phyloP scores from a whole-genome alignment of 2,797 vertebrate species.

The Hozukius guyotensis region DNA sequence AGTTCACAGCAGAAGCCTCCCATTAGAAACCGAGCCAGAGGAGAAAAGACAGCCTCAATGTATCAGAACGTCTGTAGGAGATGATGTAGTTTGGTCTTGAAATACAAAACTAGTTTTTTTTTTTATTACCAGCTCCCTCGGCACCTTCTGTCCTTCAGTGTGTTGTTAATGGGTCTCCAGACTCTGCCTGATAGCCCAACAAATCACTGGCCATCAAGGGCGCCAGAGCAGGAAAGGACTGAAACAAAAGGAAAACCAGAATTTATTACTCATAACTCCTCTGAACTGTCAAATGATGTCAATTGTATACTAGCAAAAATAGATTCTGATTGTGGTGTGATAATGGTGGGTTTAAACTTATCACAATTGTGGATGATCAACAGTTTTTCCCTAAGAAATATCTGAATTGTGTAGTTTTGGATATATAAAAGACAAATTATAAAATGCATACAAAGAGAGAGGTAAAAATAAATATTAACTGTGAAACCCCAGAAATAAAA shows the following conservation, averaged over 20 bases:
- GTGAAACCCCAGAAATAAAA: neutral
- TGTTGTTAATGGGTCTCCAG: constrained; percentile 8
- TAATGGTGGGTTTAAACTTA: neutral
- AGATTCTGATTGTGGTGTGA: neutral
- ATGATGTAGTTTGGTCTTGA: constrained; percentile 4
- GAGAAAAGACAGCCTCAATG: neutral
- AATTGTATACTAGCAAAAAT: neutral
- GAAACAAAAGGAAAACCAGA: neutral
- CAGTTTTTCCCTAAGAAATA: neutral
- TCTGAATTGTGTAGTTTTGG: neutral
- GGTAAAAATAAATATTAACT: neutral
- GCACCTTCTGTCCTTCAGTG: constrained; percentile 3
- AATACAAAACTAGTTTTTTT: neutral
- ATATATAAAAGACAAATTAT: neutral
- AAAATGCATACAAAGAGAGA: neutral
- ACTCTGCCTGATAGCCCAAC: constrained; percentile 1
- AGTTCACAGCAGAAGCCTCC: neutral
- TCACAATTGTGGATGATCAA: neutral
- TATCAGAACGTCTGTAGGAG: neutral
- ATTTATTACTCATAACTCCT: constrained; percentile 11
- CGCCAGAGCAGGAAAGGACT: neutral
- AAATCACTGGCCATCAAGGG: constrained; percentile 30
- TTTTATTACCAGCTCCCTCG: neutral
- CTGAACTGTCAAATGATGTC: neutral
- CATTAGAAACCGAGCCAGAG: neutral